phyloP scores from a whole-genome alignment of 2,113 vertebrate genomes.

The Murina feae region DNA sequence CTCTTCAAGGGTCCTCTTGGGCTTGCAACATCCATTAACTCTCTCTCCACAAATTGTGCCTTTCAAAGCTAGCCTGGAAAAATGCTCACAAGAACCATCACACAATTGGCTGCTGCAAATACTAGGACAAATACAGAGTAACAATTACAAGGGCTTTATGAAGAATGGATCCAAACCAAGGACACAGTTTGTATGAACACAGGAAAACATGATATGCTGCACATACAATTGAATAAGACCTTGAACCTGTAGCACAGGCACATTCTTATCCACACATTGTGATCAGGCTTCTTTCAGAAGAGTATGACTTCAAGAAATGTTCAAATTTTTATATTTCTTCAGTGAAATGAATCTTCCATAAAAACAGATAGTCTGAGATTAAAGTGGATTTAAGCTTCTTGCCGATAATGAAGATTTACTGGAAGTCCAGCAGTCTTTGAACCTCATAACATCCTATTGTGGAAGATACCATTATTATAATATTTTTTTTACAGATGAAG shows the following conservation, averaged over 20 bases:
- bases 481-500: not conserved
- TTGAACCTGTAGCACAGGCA: not conserved
- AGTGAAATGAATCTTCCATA: not conserved
- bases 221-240: not conserved
- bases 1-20: not conserved
- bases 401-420: not conserved
- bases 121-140: not conserved
- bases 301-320: not conserved
- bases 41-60: not conserved
- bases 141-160: not conserved
- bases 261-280: not conserved
- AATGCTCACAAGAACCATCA: not conserved
- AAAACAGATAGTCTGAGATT: not conserved
- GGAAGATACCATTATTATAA: not conserved
- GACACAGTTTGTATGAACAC: not conserved
- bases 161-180: not conserved
- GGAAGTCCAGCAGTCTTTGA: not conserved
- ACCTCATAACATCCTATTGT: not conserved
- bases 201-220: not conserved
- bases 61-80: not conserved
- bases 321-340: not conserved
- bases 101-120: not conserved
- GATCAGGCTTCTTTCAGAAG: not conserved
- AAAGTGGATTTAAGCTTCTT: not conserved
- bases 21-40: not conserved